Evolutionary conservation across 1,140 invertebrate genomes (phyloP), one percentile per base, ranked within the genome.

Genomic region (Kradibia gibbosae): DNA sequence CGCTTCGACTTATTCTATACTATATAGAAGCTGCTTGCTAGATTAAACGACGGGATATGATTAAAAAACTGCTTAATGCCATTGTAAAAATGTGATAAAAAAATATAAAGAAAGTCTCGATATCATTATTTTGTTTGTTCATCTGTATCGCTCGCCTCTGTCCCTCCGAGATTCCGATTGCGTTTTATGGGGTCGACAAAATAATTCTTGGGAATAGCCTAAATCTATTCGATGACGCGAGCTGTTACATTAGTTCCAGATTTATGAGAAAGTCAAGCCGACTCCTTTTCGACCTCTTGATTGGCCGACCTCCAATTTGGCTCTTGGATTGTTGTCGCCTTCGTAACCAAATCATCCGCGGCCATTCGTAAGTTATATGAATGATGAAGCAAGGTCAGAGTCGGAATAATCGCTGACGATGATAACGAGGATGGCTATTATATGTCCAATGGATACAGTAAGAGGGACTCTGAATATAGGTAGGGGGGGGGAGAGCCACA

Each of bases 271-370:
- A 36, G 20, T 57, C 31, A 53, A 48, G 62, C 62, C 20, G n/a
- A 3, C 10, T 8, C 50, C 10, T 11, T n/a, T 67, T 39, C 7
- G 11, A 72, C 42, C 15, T 17, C 4, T 20, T 48, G n/a, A 28
- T 72, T 83, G 82, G 82, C 31, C 25, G 8, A 0, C 1, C 3
- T 70, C 80, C 83, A 83, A 79, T 81, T 78, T 81, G 83, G 79
- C 79, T 78, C 79, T 79, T 11, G 62, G 34, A 45, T 28, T 31
- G 70, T 79, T 72, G 55, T 76, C n/a, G 36, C 36, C 34, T 67
- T 67, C 62, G 17, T n/a, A 67, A 67, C 20, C n/a, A 22, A 34
- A 67, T 62, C 60, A 34, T 34, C 60, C 1, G 3, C 28, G 1
- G 31, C 0, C 11, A 36, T 65, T 22, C n/a, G n/a, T n/a, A 39